These are phyloP conservation scores for Hesperia comma DNA, from an alignment of 2,888 invertebrate species.

Conservation along the genomic window DNA sequence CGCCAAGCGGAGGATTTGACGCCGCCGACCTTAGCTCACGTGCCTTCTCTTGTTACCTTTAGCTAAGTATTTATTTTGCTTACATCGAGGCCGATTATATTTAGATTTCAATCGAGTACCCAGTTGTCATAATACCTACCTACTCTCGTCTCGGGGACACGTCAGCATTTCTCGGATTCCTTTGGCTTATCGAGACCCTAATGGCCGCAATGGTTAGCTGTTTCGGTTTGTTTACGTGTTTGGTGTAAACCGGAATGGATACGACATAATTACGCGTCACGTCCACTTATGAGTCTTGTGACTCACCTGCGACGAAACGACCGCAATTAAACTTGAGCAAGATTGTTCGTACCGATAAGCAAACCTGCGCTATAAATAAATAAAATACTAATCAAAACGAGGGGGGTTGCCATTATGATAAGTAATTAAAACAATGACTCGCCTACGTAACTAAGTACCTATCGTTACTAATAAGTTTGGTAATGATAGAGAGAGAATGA, in stretches of 20 bases:
- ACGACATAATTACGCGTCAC: not conserved
- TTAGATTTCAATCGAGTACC: not conserved
- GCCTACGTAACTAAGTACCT: not conserved
- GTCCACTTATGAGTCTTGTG: not conserved
- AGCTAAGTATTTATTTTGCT: not conserved
- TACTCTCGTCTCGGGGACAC: not conserved
- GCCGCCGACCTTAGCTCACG: not conserved
- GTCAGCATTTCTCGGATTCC: too few species aligned
- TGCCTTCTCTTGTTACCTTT: not conserved
- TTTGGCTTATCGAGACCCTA: too few species aligned
- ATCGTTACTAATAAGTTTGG: too few species aligned
- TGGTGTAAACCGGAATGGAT: not conserved
- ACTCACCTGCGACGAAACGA: not conserved
- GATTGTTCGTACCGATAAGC: not conserved
- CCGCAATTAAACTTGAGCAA: not conserved
- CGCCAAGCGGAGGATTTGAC: not conserved
- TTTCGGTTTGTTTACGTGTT: not conserved
- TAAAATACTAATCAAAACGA: not conserved
- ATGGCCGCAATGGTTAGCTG: not conserved
- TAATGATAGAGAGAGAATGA: too few species aligned
- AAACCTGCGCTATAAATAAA: not conserved
- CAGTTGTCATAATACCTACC: not conserved
- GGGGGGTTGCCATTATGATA: constrained; percentile 25
- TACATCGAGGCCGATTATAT: too few species aligned
- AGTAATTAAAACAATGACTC: constrained; percentile 21